phyloP scores from a whole-genome alignment of 2,797 vertebrate genomes.

The Potorous gilbertii region DNA sequence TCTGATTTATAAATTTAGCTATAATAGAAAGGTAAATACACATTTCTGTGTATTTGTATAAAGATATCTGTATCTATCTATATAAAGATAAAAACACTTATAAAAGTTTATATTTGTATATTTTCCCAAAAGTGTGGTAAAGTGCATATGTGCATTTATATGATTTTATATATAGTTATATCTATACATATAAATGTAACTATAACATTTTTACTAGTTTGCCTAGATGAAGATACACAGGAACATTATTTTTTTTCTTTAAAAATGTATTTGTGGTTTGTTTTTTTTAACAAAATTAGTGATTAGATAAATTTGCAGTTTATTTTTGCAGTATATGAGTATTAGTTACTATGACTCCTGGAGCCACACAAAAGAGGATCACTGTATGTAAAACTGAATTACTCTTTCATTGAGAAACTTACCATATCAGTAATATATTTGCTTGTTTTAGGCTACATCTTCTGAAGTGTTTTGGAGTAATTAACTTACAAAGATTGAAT shows the following conservation, averaged over 20 bases:
- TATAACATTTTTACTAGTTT: slow-evolving; percentile 31
- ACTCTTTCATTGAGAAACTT: slow-evolving; percentile 5
- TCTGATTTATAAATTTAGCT: background rate
- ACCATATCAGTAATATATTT: background rate
- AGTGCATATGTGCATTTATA: background rate
- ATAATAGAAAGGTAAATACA: background rate
- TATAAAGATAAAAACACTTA: background rate
- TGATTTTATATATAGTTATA: background rate
- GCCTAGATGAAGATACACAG: background rate
- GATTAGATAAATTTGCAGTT: slow-evolving; percentile 38
- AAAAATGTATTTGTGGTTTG: background rate
- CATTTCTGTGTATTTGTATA: background rate
- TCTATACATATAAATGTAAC: background rate
- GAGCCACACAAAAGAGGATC: background rate
- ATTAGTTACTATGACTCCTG: slow-evolving; percentile 2
- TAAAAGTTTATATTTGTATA: background rate
- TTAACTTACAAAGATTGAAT: slow-evolving; percentile 47
- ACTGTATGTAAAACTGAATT: slow-evolving; percentile 10
- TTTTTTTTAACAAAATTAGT: slow-evolving; percentile 35
- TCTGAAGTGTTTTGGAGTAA: slow-evolving; percentile 25
- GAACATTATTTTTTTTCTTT: slow-evolving; percentile 37
- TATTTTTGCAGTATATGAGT: slow-evolving; percentile 16
- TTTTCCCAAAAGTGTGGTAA: background rate
- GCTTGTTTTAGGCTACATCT: background rate
- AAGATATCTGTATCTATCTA: too few relatives aligned